phyloP scores from a whole-genome alignment of 2,113 vertebrate species.

The Galemys pyrenaicus region DNA sequence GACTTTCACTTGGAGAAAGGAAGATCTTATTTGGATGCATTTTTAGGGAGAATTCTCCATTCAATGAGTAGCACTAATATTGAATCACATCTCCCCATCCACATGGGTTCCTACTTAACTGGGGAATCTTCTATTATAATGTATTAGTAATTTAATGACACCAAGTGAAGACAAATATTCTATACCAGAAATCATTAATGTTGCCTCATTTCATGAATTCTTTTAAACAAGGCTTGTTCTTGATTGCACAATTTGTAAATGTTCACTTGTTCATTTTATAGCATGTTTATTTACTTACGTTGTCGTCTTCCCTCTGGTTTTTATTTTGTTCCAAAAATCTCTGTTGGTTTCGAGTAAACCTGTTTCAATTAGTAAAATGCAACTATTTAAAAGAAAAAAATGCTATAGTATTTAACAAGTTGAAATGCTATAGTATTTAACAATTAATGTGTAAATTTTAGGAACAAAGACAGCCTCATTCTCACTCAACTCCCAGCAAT shows the following conservation, averaged over 20 bases:
- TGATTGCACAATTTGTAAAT: background rate
- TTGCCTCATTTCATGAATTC: background rate
- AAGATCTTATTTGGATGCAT: background rate
- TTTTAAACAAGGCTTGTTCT: background rate
- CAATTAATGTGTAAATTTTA: background rate
- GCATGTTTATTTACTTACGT: slow-evolving; percentile 75
- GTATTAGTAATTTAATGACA: background rate
- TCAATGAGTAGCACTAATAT: background rate
- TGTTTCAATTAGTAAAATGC: slow-evolving; percentile 72
- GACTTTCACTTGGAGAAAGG: background rate
- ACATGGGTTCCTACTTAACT: background rate
- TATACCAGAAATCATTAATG: background rate
- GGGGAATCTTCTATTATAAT: background rate
- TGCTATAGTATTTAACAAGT: background rate
- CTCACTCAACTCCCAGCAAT: background rate
- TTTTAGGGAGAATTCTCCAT: background rate
- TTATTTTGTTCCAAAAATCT: slow-evolving; percentile 84
- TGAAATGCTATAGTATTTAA: background rate
- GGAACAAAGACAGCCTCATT: background rate
- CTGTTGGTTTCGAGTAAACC: slow-evolving; percentile 87
- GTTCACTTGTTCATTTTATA: background rate
- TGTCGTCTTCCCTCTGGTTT: slow-evolving; percentile 72
- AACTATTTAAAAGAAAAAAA: slow-evolving; percentile 27
- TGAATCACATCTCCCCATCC: background rate
- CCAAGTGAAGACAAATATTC: background rate